phyloP scores from a whole-genome alignment of 2,888 invertebrate species.

The Oligia strigilis region DNA sequence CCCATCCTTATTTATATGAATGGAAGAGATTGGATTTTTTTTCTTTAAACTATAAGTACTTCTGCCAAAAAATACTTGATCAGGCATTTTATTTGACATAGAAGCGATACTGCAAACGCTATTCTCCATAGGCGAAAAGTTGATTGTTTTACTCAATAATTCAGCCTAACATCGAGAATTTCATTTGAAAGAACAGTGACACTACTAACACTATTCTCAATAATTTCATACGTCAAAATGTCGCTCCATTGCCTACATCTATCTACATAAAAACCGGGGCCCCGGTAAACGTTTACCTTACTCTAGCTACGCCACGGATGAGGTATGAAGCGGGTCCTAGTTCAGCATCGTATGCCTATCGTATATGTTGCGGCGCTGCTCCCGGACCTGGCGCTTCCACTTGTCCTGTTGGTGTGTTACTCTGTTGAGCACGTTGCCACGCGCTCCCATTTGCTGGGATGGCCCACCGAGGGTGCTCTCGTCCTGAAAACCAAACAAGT shows the following conservation, averaged over 20 bases:
- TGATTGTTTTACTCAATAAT: neutral
- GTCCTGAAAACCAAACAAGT: slow-evolving; percentile 85
- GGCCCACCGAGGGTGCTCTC: slow-evolving; percentile 91
- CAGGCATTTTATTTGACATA: neutral
- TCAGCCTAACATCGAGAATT: neutral
- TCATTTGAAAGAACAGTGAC: neutral
- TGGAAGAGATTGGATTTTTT: neutral
- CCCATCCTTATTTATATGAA: neutral
- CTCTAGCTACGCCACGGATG: slow-evolving; percentile 29
- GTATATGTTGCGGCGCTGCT: slow-evolving; percentile 98
- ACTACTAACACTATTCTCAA: neutral
- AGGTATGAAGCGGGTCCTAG: slow-evolving; percentile 82
- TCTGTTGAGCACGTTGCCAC: slow-evolving; percentile 96
- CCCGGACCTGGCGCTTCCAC: slow-evolving; percentile 99
- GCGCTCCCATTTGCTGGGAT: slow-evolving; percentile 94
- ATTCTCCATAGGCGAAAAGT: neutral
- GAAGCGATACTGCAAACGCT: neutral
- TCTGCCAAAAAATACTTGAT: neutral
- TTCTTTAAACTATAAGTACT: neutral
- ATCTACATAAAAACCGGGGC: slow-evolving; percentile 19
- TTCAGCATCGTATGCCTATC: slow-evolving; percentile 99
- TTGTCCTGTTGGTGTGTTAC: slow-evolving; percentile 99
- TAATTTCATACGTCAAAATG: neutral
- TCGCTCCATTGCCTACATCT: neutral
- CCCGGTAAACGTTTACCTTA: slow-evolving; percentile 28